Evolutionary conservation across 2,888 invertebrate genomes (phyloP), one percentile per base, ranked within the genome.

Genomic region (Dorcus hopei): DNA sequence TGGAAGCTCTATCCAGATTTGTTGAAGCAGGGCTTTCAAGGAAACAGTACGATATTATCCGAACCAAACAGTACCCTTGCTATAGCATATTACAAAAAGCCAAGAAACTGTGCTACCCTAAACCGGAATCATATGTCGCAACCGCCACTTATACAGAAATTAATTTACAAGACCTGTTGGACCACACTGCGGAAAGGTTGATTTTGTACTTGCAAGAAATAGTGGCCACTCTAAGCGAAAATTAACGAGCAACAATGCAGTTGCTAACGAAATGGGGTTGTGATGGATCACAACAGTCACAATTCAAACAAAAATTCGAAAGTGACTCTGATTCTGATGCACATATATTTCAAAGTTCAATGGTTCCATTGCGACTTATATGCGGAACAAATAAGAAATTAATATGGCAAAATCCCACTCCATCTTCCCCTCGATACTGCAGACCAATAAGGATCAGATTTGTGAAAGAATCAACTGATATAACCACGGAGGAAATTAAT

Each of bases 21-120:
- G 52, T 38, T 49, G 63, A 65, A 57, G 57, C 51, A 49, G 49
- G 43, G 57, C 60, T 14, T 14, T 14, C 14, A 14, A 14, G 14
- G 14, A 14, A 14, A 14, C 14, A 14, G 14, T 14, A 14, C 14
- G 14, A 14, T 14, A 14, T 14, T 14, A 14, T 14, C 14, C 14
- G 14, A 14, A 14, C 14, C 14, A 14, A 14, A 14, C 14, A 14
- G 14, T 14, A 52, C 49, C 65, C 61, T 9, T 61, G 66, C 52
- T 67, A 66, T 47, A 49, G 49, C 33, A 16, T 60, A 38, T 14
- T 68, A 40, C 50, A 59, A 45, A 58, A 59, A 54, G 61, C 47
- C 45, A 67, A 68, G 55, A 57, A 52, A 52, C 50, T 62, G 39
- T 65, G 64, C 55, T 64, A 66, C 52, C 66, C 63, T 43, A 38